Conservation (phyloP, 2,113 vertebrate species). For the Proterorhinus semilunaris region DNA sequence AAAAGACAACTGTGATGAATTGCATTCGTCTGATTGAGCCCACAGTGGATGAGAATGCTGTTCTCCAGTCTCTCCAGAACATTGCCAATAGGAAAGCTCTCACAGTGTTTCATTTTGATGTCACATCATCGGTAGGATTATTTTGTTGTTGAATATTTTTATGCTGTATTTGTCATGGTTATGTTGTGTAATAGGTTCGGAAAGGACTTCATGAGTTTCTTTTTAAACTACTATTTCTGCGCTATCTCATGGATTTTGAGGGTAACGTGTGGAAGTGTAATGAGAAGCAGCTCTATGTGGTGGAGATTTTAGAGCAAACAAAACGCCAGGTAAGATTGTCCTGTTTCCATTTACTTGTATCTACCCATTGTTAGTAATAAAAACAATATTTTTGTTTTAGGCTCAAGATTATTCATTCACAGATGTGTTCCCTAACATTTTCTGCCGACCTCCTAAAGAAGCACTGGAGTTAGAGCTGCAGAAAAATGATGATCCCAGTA, state of each 20-base stretch:
- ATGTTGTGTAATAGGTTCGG: constrained; percentile 78
- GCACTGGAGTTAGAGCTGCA: constrained; percentile 75
- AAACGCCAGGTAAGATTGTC: constrained; percentile 68
- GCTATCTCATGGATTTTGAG: constrained; percentile 81
- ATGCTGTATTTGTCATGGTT: neutral
- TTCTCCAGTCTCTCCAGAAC: constrained; percentile 79
- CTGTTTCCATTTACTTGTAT: neutral
- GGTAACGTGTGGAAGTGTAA: constrained; percentile 90
- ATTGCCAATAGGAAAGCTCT: constrained; percentile 58
- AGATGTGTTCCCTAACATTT: constrained; percentile 87
- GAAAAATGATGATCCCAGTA: constrained; percentile 35
- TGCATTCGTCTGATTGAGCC: constrained; percentile 85
- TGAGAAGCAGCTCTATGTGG: constrained; percentile 83
- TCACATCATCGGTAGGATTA: constrained; percentile 88
- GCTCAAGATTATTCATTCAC: constrained; percentile 71
- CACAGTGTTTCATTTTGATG: constrained; percentile 87
- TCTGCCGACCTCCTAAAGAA: constrained; percentile 87
- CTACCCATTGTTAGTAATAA: neutral
- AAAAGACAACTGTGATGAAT: constrained; percentile 63
- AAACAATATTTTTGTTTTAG: constrained; percentile 32
- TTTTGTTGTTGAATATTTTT: neutral
- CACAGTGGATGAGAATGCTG: constrained; percentile 81
- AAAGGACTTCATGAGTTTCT: constrained; percentile 87
- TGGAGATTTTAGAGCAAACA: constrained; percentile 82
- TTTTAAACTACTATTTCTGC: constrained; percentile 89